Evolutionary conservation across 2,113 vertebrate species (phyloP).

Genomic region (Cygnus atratus): DNA sequence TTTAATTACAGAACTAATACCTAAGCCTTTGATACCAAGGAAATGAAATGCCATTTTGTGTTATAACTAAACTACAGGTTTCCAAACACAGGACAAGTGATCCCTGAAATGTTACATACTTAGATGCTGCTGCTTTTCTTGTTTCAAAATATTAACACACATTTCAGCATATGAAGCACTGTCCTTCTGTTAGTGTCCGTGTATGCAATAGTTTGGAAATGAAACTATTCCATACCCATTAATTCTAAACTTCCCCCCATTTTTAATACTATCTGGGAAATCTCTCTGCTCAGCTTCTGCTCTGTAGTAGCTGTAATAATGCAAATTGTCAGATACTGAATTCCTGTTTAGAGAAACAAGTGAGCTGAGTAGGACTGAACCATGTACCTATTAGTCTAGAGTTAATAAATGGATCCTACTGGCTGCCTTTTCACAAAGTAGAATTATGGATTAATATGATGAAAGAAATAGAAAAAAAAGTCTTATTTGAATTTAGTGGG

Average conservation of each 20-base stretch:
- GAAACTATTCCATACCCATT: not conserved
- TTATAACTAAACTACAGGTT: not conserved
- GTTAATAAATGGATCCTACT: not conserved
- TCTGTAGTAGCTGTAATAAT: not conserved
- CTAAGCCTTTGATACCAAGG: not conserved
- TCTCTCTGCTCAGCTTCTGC: not conserved
- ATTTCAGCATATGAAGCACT: not conserved
- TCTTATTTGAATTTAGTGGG: not conserved
- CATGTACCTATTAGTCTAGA: not conserved
- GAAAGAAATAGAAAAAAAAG: not conserved
- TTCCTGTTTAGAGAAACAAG: not conserved
- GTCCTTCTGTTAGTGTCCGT: not conserved
- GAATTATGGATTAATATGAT: not conserved
- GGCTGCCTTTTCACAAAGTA: not conserved
- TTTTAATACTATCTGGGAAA: not conserved
- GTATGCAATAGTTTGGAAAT: not conserved
- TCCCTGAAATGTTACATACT: not conserved
- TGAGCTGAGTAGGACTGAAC: not conserved
- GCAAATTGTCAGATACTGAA: not conserved
- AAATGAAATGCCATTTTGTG: slow-evolving; percentile 13
- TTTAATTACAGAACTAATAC: not conserved
- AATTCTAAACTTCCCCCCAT: not conserved
- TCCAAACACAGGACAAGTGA: not conserved
- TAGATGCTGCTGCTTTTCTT: not conserved
- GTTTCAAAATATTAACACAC: not conserved